Base-by-base conservation (phyloP, 1,140 invertebrate species). In the Hestina assimilis region DNA sequence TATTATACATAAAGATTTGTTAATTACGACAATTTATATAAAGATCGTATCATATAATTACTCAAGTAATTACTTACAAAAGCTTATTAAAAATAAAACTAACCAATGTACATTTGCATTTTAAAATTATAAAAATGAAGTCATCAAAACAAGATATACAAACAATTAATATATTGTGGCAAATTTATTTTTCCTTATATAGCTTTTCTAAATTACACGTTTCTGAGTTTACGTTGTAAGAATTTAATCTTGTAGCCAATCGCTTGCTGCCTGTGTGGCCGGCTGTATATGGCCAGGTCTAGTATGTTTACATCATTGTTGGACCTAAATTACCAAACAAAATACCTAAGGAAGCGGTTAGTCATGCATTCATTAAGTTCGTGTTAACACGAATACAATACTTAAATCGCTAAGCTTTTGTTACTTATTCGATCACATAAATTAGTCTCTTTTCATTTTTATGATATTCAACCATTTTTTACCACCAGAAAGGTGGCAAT, bases 211-310 rank as follows among this genome's bases (percentile, higher is more conserved):
- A 59, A 59, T 59, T 51, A 59, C 28, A 21, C 21, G 56, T 41
- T 58, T 59, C 41, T 59, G 56, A 59, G 46, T 48, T 59, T 51
- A 59, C 41, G 48, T 28, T 52, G 56, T 59, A 59, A 59, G 56
- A 59, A 59, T 59, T 59, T 59, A 59, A 59, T 59, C 56, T 59
- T 11, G 24, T 21, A 52, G 40, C 48, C 40, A 45, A 59, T 59
- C 56, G 47, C 31, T 43, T 21, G 41, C 56, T 20, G 55, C 55
- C 31, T 59, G 57, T 59, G 57, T 59, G 57, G 57, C 57, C 48
- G 50, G 9, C 50, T 59, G 26, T 59, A 59, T 53, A 59, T 52
- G 57, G 57, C 50, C n/a, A 9, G 50, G 57, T 31, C 48, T 53
- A 50, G 31, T 43, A 46, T 53, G 57, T 47, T 53, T 59, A 53